These are phyloP conservation scores for Drosophila anceps DNA, from an alignment of 2,888 invertebrate genomes.

Conservation along the genomic window DNA sequence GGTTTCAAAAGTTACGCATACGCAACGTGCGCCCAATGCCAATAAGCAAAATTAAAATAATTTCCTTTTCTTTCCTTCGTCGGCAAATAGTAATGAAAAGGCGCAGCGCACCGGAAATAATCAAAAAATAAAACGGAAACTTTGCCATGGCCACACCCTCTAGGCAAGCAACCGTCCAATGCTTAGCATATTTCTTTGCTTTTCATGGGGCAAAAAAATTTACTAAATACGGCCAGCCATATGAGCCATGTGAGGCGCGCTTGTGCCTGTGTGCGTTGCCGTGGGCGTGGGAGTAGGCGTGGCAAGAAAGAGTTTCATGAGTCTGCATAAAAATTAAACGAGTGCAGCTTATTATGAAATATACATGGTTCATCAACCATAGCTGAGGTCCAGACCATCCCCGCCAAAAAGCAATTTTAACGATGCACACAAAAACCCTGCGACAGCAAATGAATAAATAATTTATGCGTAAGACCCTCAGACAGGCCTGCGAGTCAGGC, in stretches of 20 bases:
- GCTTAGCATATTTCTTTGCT: conserved; percentile 38
- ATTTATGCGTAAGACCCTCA: conserved; percentile 66
- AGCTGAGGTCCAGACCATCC: not conserved
- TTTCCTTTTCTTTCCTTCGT: conserved; percentile 25
- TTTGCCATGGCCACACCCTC: conserved; percentile 21
- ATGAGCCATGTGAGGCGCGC: conserved; percentile 19
- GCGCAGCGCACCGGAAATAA: conserved; percentile 64
- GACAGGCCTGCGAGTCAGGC: conserved; percentile 23
- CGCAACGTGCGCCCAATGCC: conserved; percentile 57
- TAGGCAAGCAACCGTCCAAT: not conserved
- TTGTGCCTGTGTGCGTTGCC: not conserved
- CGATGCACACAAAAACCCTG: conserved; percentile 63
- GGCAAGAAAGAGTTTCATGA: conserved; percentile 28
- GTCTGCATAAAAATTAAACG: conserved; percentile 23
- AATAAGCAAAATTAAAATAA: conserved; percentile 60
- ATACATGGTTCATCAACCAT: conserved; percentile 39
- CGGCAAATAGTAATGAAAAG: conserved; percentile 52
- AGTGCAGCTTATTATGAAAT: conserved; percentile 66
- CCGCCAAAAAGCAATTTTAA: conserved; percentile 61
- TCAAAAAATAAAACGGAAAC: conserved; percentile 57
- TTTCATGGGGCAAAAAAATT: conserved; percentile 36
- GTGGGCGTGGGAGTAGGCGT: conserved; percentile 15
- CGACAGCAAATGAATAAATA: conserved; percentile 79
- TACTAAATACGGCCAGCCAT: conserved; percentile 28
- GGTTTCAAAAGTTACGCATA: conserved; percentile 57